Percentiles rank a stretch among this genome's conserved stretches.
These are phyloP conservation scores for Globicephala melas DNA, from an alignment of 2,113 vertebrate genomes.

Conservation along the genomic window DNA sequence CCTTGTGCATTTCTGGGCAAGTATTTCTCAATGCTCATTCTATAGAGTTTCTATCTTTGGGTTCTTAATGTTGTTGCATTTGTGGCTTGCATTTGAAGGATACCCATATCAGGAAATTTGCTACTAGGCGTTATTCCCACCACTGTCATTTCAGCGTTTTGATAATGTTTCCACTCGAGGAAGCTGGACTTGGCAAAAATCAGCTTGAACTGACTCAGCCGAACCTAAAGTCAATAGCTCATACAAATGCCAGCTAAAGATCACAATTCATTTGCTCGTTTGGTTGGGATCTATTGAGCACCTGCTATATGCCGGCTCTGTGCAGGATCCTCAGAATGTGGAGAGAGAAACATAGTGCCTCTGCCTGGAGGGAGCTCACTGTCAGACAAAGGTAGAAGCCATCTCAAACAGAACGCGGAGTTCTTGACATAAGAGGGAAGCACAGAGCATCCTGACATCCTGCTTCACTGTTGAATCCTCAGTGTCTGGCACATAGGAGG, in stretches of 20 bases:
- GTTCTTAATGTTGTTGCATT: not conserved
- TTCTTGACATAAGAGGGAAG: not conserved
- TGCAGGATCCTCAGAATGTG: not conserved
- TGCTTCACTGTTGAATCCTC: not conserved
- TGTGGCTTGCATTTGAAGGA: not conserved
- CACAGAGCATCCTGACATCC: not conserved
- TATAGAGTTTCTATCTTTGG: not conserved
- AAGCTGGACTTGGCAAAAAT: not conserved
- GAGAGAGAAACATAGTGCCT: not conserved
- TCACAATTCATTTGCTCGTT: not conserved
- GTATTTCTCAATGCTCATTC: not conserved
- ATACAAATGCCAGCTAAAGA: not conserved
- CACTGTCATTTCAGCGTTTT: conserved; percentile 4
- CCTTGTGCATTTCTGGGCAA: not conserved
- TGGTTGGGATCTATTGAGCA: not conserved
- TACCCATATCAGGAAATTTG: not conserved
- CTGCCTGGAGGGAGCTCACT: not conserved
- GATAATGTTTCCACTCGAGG: not conserved
- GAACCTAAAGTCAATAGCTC: not conserved
- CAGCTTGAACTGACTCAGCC: not conserved
- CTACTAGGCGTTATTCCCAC: not conserved
- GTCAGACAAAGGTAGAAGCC: not conserved
- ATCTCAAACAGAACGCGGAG: not conserved
- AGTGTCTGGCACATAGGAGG: not conserved
- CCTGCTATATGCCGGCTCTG: not conserved